Conservation (phyloP, 2,797 vertebrate genomes). For the Pangasius krempfi region DNA sequence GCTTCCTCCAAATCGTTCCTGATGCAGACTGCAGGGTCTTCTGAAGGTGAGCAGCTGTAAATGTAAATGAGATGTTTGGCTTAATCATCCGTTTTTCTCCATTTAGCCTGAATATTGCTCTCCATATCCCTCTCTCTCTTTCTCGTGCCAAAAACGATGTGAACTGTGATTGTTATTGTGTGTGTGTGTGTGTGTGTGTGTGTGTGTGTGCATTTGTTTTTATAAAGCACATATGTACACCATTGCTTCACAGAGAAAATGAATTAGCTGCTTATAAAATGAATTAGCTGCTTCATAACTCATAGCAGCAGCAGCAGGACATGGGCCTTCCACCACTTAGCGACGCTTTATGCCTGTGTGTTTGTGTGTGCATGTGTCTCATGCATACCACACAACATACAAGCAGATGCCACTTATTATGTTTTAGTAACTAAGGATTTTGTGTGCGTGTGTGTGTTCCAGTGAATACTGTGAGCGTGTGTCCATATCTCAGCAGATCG, state of each 20-base stretch:
- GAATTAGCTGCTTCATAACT: conserved; percentile 15
- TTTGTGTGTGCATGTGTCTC: not conserved
- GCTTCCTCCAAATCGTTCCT: conserved; percentile 1
- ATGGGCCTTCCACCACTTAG: not conserved
- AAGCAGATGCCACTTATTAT: conserved; percentile 22
- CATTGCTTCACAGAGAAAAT: conserved; percentile 15
- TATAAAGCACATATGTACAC: conserved; percentile 20
- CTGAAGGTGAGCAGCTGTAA: conserved; percentile 23
- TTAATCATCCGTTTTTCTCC: conserved; percentile 8
- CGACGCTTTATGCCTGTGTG: not conserved
- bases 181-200: conserved; percentile 28
- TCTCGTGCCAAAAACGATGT: not conserved
- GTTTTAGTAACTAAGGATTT: not conserved
- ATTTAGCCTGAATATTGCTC: not conserved
- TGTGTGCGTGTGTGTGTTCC: not conserved
- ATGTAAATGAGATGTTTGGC: conserved; percentile 21
- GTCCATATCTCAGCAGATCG: not conserved
- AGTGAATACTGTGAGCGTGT: not conserved
- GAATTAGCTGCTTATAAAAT: conserved; percentile 15
- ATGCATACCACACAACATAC: not conserved
- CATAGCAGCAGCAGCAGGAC: not conserved
- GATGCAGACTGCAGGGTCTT: not conserved
- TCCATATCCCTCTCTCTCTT: not conserved
- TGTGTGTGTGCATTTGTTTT: conserved; percentile 27
- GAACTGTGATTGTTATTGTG: conserved; percentile 10